A percentile compares a stretch with the other conserved stretches of the same genome.
phyloP scores from a whole-genome alignment of 1,140 invertebrate genomes.

The Cecropterus lyciades region DNA sequence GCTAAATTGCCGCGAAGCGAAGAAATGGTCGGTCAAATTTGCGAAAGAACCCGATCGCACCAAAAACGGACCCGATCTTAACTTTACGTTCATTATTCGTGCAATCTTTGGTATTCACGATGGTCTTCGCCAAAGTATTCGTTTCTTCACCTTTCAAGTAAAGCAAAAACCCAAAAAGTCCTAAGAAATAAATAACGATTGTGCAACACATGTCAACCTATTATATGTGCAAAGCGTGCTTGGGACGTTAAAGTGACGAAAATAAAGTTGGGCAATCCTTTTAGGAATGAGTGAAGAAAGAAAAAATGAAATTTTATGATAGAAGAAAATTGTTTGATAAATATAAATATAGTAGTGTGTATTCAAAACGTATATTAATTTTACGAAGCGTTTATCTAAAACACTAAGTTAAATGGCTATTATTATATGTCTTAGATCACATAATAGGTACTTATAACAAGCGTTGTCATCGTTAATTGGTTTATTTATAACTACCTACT shows the following conservation, averaged over 20 bases:
- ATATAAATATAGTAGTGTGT: too few relatives aligned
- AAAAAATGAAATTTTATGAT: slow-evolving; percentile 36
- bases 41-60: slow-evolving; percentile 20
- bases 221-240: slow-evolving; percentile 46
- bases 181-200: slow-evolving; percentile 53
- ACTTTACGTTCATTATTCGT: slow-evolving; percentile 34
- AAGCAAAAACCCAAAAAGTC: slow-evolving; percentile 32
- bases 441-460: too few relatives aligned
- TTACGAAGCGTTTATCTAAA: slow-evolving; percentile 9
- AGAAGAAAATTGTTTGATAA: slow-evolving; percentile 18
- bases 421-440: too few relatives aligned
- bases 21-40: slow-evolving; percentile 19
- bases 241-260: slow-evolving; percentile 52
- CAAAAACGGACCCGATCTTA: slow-evolving; percentile 19
- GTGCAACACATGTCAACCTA: slow-evolving; percentile 57
- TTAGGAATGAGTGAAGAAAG: slow-evolving; percentile 48
- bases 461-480: too few relatives aligned
- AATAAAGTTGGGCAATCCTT: slow-evolving; percentile 54
- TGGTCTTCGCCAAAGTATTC: slow-evolving; percentile 24
- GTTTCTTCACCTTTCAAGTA: slow-evolving; percentile 32
- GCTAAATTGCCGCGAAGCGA: slow-evolving; percentile 5
- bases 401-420: too few relatives aligned
- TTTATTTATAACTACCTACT: too few relatives aligned
- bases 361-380: slow-evolving; percentile 5
- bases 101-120: slow-evolving; percentile 36